These are phyloP conservation scores for Aleiodes testaceus DNA, from an alignment of 2,888 invertebrate genomes.

Conservation along the genomic window DNA sequence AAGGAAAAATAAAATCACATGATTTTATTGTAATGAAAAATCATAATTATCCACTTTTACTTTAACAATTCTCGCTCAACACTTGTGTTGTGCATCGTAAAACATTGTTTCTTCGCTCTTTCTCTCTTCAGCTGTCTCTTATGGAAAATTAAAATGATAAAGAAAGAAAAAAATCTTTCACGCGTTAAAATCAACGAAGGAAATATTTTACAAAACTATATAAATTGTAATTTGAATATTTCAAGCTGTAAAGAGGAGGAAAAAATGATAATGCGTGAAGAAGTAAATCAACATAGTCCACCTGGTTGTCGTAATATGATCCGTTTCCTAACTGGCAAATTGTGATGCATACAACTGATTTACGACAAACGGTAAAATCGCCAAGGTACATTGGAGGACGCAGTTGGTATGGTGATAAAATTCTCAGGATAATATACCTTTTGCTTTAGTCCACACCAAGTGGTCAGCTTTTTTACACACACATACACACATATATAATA, in stretches of 20 bases:
- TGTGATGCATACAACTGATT: constrained; percentile 39
- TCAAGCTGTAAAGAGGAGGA: too few relatives aligned
- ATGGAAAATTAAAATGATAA: too few relatives aligned
- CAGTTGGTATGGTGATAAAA: constrained; percentile 34
- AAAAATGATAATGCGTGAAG: constrained; percentile 4
- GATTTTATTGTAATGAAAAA: too few relatives aligned
- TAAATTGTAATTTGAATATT: constrained; percentile 12
- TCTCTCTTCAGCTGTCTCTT: too few relatives aligned
- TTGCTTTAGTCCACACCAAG: constrained; percentile 7
- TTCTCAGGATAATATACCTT: constrained; percentile 26
- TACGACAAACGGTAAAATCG: constrained; percentile 37
- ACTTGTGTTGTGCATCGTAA: too few relatives aligned
- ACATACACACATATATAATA: too few relatives aligned
- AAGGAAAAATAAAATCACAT: too few relatives aligned
- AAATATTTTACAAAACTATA: not conserved
- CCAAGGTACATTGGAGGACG: constrained; percentile 15
- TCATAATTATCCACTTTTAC: too few relatives aligned
- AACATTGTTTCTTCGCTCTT: too few relatives aligned
- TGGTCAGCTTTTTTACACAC: not conserved
- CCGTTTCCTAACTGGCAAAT: constrained; percentile 32
- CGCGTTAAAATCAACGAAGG: too few relatives aligned
- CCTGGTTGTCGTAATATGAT: constrained; percentile 13
- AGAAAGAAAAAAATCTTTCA: too few relatives aligned
- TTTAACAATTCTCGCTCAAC: too few relatives aligned
- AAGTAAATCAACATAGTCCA: constrained; percentile 15